Evolutionary conservation across 2,113 vertebrate genomes (phyloP), one percentile per base, ranked within the genome.

Genomic region (Mirounga angustirostris): DNA sequence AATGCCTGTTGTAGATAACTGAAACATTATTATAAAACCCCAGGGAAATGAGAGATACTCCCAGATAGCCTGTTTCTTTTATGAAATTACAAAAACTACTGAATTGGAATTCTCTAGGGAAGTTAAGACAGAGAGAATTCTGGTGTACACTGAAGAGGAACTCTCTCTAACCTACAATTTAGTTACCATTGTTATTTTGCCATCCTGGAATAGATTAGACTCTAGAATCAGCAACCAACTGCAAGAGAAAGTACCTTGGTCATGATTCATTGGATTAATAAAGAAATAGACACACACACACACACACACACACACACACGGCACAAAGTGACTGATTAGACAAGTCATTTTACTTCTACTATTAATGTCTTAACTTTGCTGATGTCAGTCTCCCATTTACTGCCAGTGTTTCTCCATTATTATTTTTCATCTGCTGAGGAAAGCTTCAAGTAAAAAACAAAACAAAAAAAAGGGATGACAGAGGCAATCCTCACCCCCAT

Each of bases 401-500:
- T 63, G 11, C 7, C 50, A 13, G 28, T 54, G 2, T 83, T 78
- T 16, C 18, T 43, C 4, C 18, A 19, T 24, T 78, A 16, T 40
- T 84, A n/a, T 50, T 85, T 96, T 85, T 74, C 85, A 24, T 80
- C 83, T 84, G 36, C 61, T 61, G 52, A 81, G 12, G 58, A 83
- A 88, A 88, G 6, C 36, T 80, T 73, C n/a, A 59, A 65, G 30
- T 16, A 73, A 71, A 73, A 78, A 59, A 1, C 5, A 84, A 54
- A 56, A 63, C 4, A 67, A 67, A 36, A 67, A 15, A 14, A 74
- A 74, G 7, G 26, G 74, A 78, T 54, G 14, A 80, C 1, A 59
- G 33, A 36, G 24, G 50, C 15, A 63, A 52, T 16, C 14, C 40
- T 22, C 21, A 26, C 1, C 3, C 40, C 11, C 14, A 36, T 0